A percentile compares a stretch with the other conserved stretches of the same genome.
Conservation (phyloP, 1,140 invertebrate genomes). For the Teleogryllus occipitalis region DNA sequence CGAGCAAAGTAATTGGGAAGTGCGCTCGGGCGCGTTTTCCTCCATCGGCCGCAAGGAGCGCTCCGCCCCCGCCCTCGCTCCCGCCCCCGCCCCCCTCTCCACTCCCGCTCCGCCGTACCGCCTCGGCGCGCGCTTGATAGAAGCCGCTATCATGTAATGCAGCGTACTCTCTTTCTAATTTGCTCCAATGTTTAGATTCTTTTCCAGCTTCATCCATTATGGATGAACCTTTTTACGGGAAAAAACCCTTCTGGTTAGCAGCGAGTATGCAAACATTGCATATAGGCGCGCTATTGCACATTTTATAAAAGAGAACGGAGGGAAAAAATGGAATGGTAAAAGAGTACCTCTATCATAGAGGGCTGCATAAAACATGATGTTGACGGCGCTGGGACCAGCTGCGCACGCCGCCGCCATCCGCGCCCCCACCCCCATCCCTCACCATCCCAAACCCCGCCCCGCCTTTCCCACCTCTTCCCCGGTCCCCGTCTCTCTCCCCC, state of each 20-base stretch:
- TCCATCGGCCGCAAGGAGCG: not conserved
- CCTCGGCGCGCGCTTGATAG: not conserved
- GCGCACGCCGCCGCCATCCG: not conserved
- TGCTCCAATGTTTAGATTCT: not conserved
- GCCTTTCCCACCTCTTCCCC: too few species aligned
- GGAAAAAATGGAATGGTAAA: not conserved
- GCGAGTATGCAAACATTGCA: not conserved
- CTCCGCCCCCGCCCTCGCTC: too few species aligned
- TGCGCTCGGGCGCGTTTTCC: not conserved
- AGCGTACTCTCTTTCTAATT: not conserved
- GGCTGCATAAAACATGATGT: not conserved
- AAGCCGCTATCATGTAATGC: not conserved
- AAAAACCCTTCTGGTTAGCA: slow-evolving; percentile 4
- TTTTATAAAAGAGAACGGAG: not conserved
- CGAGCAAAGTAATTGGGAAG: not conserved
- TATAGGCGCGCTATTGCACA: not conserved
- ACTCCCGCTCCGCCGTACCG: too few species aligned
- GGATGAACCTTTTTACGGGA: not conserved
- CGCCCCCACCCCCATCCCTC: not conserved
- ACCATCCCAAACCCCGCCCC: too few species aligned
- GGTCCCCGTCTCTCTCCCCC: too few species aligned
- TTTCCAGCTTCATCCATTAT: not conserved
- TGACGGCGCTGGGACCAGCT: not conserved
- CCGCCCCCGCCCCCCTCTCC: too few species aligned
- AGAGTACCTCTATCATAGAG: not conserved